A percentile compares a stretch with the other conserved stretches of the same genome.
Evolutionary conservation across 2,113 vertebrate species (phyloP).

Genomic region (Junco hyemalis): DNA sequence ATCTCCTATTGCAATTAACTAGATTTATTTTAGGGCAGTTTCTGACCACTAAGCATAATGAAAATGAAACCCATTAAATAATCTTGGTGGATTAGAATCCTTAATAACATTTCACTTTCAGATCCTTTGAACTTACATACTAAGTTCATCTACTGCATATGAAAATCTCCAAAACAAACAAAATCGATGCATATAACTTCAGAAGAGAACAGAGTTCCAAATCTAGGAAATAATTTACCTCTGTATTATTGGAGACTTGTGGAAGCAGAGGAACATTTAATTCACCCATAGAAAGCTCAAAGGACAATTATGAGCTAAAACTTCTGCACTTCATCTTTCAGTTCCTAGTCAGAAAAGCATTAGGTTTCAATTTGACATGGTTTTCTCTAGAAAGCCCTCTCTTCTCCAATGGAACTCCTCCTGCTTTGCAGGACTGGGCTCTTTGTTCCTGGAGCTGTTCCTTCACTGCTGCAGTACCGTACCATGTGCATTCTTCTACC

Average conservation of each 20-base stretch:
- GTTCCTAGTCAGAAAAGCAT: not conserved
- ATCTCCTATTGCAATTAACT: not conserved
- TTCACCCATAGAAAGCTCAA: not conserved
- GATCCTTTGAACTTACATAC: not conserved
- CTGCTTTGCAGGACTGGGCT: not conserved
- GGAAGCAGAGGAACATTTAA: not conserved
- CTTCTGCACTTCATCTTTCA: not conserved
- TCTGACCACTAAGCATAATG: not conserved
- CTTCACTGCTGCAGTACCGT: not conserved
- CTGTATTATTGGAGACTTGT: not conserved
- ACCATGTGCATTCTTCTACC: not conserved
- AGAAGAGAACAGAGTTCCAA: not conserved
- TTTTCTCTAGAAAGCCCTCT: not conserved
- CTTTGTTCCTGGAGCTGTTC: not conserved
- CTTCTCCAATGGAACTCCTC: not conserved
- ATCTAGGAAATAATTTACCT: not conserved
- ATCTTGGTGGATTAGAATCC: not conserved
- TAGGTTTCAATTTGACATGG: not conserved
- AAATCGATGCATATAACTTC: rapidly evolving
- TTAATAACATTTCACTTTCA: not conserved
- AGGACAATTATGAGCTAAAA: not conserved
- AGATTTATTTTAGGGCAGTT: not conserved
- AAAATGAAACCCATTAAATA: not conserved
- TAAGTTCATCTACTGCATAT: not conserved
- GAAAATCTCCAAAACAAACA: not conserved